Percentiles rank a stretch among this genome's conserved stretches.
These are phyloP conservation scores for Hydrochoerus hydrochaeris DNA, from an alignment of 2,113 vertebrate species.

Conservation along the genomic window DNA sequence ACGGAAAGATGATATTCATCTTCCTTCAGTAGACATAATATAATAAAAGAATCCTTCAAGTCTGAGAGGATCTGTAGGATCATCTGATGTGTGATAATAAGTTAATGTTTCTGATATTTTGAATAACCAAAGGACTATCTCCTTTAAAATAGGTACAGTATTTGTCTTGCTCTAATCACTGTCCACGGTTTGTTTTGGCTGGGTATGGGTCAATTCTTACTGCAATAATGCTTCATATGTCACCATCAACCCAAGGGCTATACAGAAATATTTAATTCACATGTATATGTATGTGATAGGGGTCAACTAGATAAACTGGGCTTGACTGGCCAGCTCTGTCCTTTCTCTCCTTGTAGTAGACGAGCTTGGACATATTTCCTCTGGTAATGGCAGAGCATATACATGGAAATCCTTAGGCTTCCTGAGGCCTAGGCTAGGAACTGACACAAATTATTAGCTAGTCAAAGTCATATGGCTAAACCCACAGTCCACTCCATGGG, in stretches of 20 bases:
- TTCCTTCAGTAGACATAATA: constrained; percentile 23
- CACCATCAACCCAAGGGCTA: background rate
- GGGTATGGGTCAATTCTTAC: background rate
- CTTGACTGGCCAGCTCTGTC: background rate
- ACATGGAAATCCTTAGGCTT: constrained; percentile 21
- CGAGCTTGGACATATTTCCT: background rate
- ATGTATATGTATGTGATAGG: background rate
- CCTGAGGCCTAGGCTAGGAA: background rate
- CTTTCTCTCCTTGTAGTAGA: background rate
- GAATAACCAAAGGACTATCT: background rate
- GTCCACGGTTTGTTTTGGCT: constrained; percentile 9
- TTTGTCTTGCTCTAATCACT: constrained; percentile 5
- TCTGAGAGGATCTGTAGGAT: background rate
- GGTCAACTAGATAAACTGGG: background rate
- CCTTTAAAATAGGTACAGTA: constrained; percentile 11
- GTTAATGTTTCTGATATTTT: background rate
- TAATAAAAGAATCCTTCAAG: background rate
- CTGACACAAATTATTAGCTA: background rate
- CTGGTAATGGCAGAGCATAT: background rate
- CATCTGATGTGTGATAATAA: background rate
- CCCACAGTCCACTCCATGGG: background rate
- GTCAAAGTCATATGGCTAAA: background rate
- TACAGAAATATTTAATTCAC: background rate
- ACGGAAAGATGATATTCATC: background rate
- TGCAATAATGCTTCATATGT: background rate